These are phyloP conservation scores for Criorhina ranunculi DNA, from an alignment of 2,888 invertebrate species.

Conservation along the genomic window DNA sequence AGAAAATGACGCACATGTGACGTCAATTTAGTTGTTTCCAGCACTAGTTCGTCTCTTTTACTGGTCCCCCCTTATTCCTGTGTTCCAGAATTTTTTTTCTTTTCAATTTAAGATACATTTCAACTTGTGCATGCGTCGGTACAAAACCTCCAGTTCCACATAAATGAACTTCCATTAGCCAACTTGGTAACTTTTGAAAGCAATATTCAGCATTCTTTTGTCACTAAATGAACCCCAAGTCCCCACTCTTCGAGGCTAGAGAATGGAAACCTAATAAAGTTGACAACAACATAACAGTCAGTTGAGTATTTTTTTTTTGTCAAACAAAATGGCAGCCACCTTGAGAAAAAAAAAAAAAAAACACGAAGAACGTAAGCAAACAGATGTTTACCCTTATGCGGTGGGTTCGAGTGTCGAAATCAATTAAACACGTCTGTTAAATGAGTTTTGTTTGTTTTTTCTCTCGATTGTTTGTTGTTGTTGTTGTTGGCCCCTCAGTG, in stretches of 20 bases:
- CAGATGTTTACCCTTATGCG: constrained; percentile 63
- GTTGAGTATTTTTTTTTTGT: constrained; percentile 21
- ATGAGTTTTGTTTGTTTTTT: constrained; percentile 6
- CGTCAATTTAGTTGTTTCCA: too few relatives aligned
- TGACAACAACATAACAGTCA: constrained; percentile 27
- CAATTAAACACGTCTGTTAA: constrained; percentile 66
- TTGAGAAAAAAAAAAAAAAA: constrained; percentile 15
- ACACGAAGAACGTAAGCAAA: constrained; percentile 46
- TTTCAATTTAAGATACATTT: neutral
- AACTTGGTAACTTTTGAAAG: neutral
- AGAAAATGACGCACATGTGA: too few relatives aligned
- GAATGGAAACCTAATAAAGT: constrained; percentile 24
- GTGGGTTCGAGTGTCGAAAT: constrained; percentile 61
- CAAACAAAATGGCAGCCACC: constrained; percentile 34
- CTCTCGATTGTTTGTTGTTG: constrained; percentile 36
- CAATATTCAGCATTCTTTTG: constrained; percentile 22
- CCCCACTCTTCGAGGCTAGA: neutral
- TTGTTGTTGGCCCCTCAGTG: neutral
- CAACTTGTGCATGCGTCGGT: neutral
- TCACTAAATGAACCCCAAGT: constrained; percentile 1
- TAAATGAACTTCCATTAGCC: constrained; percentile 1
- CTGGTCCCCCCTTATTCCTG: too few relatives aligned
- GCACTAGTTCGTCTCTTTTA: too few relatives aligned
- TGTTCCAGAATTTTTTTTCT: too few relatives aligned
- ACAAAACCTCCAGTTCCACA: too few relatives aligned